phyloP scores from a whole-genome alignment of 2,797 vertebrate species.

The Sciaenops ocellatus region DNA sequence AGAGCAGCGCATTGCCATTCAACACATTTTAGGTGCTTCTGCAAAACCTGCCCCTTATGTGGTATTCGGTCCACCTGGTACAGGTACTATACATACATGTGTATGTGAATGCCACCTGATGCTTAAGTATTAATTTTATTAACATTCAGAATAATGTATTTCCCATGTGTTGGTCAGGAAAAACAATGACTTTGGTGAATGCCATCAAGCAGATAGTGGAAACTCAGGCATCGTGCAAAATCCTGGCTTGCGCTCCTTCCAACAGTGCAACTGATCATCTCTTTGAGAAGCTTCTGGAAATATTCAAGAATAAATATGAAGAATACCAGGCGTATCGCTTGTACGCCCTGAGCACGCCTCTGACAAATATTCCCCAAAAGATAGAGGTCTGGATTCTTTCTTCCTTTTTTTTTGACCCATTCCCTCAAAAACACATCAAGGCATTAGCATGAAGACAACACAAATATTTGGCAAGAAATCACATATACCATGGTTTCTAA shows the following conservation, averaged over 20 bases:
- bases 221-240: conserved; percentile 66
- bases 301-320: conserved; percentile 42
- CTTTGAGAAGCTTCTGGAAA: conserved; percentile 84
- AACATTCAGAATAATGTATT: neutral
- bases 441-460: neutral
- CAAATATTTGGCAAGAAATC: neutral
- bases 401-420: neutral
- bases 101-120: neutral
- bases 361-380: conserved; percentile 74
- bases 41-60: conserved; percentile 92
- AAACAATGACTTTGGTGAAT: conserved; percentile 92
- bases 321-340: conserved; percentile 83
- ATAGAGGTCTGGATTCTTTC: conserved; percentile 79
- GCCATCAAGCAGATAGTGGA: conserved; percentile 91
- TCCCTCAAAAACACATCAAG: conserved; percentile 3
- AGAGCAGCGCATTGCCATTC: conserved; percentile 87
- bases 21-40: conserved; percentile 84
- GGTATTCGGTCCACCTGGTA: conserved; percentile 93
- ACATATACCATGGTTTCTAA: neutral
- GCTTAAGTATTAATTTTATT: neutral
- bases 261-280: conserved; percentile 91
- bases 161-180: conserved; percentile 72
- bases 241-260: conserved; percentile 91
- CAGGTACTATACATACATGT: conserved; percentile 62
- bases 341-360: conserved; percentile 82